phyloP scores from a whole-genome alignment of 1,140 invertebrate species.

The Trypoxylus dichotomus region DNA sequence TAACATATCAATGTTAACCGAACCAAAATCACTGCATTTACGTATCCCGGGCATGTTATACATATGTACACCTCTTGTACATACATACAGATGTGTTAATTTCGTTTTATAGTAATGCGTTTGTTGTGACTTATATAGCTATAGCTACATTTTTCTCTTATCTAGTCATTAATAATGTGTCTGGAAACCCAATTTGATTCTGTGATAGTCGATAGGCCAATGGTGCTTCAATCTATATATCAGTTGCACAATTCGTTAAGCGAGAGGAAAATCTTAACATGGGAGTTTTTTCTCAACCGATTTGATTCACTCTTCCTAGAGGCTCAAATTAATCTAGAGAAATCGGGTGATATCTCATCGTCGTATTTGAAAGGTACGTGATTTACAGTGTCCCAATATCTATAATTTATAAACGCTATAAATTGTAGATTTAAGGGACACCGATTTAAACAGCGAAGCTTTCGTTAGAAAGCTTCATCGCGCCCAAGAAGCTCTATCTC shows the following conservation, averaged over 20 bases:
- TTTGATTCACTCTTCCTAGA: slow-evolving; percentile 96
- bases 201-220: slow-evolving; percentile 93
- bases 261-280: slow-evolving; percentile 87
- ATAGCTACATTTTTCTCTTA: slow-evolving; percentile 41
- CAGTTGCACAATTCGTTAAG: slow-evolving; percentile 92
- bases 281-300: slow-evolving; percentile 98
- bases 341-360: slow-evolving; percentile 74
- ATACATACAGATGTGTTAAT: not conserved
- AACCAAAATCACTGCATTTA: not conserved
- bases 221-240: slow-evolving; percentile 96
- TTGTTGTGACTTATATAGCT: slow-evolving; percentile 19
- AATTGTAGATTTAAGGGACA: slow-evolving; percentile 80
- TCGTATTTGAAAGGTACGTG: not conserved
- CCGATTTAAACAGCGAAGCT: slow-evolving; percentile 84
- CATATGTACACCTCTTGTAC: not conserved
- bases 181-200: slow-evolving; percentile 91
- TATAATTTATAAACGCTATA: not conserved
- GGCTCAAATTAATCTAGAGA: slow-evolving; percentile 88
- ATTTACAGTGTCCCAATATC: not conserved
- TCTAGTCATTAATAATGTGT: slow-evolving; percentile 80
- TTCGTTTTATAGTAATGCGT: not conserved
- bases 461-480: slow-evolving; percentile 87
- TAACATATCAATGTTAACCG: no score
- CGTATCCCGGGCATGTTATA: not conserved
- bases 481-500: slow-evolving; percentile 85